These are phyloP conservation scores for Hylia prasina DNA, from an alignment of 2,113 vertebrate genomes.

Conservation along the genomic window DNA sequence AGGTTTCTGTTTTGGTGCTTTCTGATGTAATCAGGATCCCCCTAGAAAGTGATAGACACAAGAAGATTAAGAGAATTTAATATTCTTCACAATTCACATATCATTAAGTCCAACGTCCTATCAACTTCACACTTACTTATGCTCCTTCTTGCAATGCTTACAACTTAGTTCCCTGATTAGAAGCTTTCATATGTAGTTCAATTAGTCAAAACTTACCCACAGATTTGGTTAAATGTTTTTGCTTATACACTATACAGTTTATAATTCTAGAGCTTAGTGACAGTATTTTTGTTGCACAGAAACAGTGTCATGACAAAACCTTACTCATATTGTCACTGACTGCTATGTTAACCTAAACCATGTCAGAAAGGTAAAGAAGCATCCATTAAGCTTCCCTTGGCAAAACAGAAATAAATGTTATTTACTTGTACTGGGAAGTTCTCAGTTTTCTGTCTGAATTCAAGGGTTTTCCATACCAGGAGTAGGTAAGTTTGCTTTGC, in stretches of 20 bases:
- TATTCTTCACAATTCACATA: background rate
- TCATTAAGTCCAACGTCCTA: background rate
- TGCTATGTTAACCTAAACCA: fast-evolving
- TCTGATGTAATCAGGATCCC: conserved; percentile 74
- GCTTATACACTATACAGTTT: background rate
- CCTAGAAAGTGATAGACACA: conserved; percentile 58
- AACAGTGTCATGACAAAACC: fast-evolving
- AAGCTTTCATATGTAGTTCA: background rate
- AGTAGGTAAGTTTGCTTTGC: conserved; percentile 65
- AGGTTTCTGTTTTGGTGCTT: conserved; percentile 32
- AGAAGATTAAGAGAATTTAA: background rate
- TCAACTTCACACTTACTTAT: background rate
- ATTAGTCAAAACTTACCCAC: background rate
- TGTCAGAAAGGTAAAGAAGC: background rate
- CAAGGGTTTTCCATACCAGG: conserved; percentile 74
- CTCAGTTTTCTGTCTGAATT: conserved; percentile 71
- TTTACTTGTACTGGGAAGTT: conserved; percentile 53
- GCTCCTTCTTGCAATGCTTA: background rate
- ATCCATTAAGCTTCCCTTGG: background rate
- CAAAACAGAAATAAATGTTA: background rate
- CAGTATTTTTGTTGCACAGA: background rate
- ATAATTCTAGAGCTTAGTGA: background rate
- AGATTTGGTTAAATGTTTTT: background rate
- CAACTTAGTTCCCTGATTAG: background rate
- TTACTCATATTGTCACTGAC: background rate